These are phyloP conservation scores for Pseudomyrmex pallidus DNA, from an alignment of 1,140 invertebrate genomes.

Conservation along the genomic window DNA sequence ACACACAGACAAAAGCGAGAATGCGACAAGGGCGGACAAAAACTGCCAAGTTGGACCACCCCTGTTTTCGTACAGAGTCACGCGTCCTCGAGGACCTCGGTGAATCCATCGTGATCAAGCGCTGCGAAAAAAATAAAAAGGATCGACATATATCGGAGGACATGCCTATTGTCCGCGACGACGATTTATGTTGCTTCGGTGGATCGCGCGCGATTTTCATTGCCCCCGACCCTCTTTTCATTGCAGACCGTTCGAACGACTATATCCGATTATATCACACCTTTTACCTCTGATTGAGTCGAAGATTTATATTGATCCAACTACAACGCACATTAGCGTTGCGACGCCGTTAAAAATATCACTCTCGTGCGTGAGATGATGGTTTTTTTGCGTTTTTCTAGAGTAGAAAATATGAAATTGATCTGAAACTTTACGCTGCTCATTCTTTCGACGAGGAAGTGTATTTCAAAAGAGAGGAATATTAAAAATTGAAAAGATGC, in stretches of 20 bases:
- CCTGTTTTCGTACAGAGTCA: constrained; percentile 70
- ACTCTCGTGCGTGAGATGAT: no score
- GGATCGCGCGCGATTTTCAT: constrained; percentile 40
- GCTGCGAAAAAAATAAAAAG: constrained; percentile 14
- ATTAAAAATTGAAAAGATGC: no score
- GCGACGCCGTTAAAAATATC: not conserved
- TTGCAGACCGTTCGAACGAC: constrained; percentile 34
- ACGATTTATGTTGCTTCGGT: constrained; percentile 42
- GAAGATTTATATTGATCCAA: no score
- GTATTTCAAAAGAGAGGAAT: no score
- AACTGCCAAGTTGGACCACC: constrained; percentile 72
- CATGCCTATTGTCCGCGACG: constrained; percentile 5
- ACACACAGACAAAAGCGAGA: not conserved
- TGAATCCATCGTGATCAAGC: constrained; percentile 48
- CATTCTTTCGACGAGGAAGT: no score
- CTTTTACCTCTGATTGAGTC: no score
- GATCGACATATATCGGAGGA: constrained; percentile 15
- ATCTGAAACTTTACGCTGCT: no score
- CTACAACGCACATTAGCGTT: no score
- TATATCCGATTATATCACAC: not conserved
- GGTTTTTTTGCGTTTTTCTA: no score
- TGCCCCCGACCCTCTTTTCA: constrained; percentile 25
- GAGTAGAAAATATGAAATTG: no score
- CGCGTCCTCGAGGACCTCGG: constrained; percentile 59
- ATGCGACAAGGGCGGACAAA: constrained; percentile 40